A percentile compares a stretch with the other conserved stretches of the same genome.
Conservation (phyloP, 2,113 vertebrate species). For the Neofelis nebulosa region DNA sequence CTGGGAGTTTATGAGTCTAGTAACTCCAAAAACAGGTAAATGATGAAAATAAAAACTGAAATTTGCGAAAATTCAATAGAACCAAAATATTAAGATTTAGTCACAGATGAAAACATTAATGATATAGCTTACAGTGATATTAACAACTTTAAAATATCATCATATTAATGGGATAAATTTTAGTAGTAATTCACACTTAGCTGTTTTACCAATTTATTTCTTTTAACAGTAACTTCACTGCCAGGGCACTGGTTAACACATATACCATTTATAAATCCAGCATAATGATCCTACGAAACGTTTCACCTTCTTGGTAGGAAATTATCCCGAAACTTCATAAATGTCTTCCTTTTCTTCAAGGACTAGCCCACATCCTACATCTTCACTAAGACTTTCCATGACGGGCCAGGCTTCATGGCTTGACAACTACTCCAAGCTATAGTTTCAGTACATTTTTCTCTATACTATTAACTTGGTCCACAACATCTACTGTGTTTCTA, state of each 20-base stretch:
- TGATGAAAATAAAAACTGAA: conserved; percentile 46
- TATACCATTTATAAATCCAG: conserved; percentile 31
- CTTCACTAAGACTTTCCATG: not conserved
- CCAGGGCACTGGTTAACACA: not conserved
- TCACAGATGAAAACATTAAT: not conserved
- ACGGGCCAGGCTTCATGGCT: not conserved
- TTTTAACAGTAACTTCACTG: not conserved
- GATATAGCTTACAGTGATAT: not conserved
- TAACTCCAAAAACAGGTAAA: conserved; percentile 35
- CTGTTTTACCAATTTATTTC: conserved; percentile 42
- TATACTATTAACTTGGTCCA: not conserved
- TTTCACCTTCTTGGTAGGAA: conserved; percentile 17
- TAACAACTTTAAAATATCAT: not conserved
- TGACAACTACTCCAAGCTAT: not conserved
- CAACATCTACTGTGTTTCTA: not conserved
- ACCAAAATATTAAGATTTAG: conserved; percentile 48
- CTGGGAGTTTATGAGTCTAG: not conserved
- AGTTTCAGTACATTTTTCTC: not conserved
- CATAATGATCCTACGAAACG: not conserved
- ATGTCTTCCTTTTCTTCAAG: not conserved
- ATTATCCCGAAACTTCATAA: not conserved
- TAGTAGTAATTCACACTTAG: conserved; percentile 8
- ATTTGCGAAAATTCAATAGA: conserved; percentile 60
- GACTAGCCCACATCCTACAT: not conserved
- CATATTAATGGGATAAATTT: conserved; percentile 1